These are phyloP conservation scores for Rhinoderma darwinii DNA, from an alignment of 2,113 vertebrate species.

Conservation along the genomic window DNA sequence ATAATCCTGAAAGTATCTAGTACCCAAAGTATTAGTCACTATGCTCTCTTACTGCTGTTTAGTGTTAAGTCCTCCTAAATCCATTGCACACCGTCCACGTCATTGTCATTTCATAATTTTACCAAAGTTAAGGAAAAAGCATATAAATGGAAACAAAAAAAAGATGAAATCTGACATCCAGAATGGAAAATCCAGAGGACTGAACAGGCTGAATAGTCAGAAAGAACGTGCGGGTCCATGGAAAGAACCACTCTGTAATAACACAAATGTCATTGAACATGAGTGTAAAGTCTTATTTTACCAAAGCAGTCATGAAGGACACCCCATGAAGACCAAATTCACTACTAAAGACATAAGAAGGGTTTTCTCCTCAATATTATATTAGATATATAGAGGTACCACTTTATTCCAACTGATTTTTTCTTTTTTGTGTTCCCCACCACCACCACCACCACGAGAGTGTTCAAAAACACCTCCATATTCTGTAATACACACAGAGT, in stretches of 20 bases:
- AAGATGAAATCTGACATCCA: background rate
- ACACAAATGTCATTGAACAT: background rate
- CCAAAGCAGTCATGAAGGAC: background rate
- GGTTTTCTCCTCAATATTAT: too few relatives aligned
- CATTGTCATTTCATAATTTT: slow-evolving; percentile 1
- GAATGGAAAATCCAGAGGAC: background rate
- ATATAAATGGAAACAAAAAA: background rate
- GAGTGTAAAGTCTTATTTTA: background rate
- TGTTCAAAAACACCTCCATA: too few relatives aligned
- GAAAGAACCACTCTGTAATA: slow-evolving; percentile 5
- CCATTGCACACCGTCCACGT: background rate
- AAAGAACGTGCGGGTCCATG: background rate
- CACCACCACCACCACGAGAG: too few relatives aligned
- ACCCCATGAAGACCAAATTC: background rate
- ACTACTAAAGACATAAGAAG: background rate
- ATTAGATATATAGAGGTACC: too few relatives aligned
- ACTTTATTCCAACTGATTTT: too few relatives aligned
- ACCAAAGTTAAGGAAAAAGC: slow-evolving; percentile 15
- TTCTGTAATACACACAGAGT: too few relatives aligned
- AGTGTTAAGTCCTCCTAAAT: background rate
- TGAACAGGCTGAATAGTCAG: background rate
- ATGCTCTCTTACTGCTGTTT: background rate
- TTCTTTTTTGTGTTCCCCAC: too few relatives aligned
- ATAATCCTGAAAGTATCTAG: background rate
- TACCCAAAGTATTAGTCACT: background rate